Base-by-base conservation (phyloP, 1,140 invertebrate genomes). In the Rhynchophorus ferrugineus region DNA sequence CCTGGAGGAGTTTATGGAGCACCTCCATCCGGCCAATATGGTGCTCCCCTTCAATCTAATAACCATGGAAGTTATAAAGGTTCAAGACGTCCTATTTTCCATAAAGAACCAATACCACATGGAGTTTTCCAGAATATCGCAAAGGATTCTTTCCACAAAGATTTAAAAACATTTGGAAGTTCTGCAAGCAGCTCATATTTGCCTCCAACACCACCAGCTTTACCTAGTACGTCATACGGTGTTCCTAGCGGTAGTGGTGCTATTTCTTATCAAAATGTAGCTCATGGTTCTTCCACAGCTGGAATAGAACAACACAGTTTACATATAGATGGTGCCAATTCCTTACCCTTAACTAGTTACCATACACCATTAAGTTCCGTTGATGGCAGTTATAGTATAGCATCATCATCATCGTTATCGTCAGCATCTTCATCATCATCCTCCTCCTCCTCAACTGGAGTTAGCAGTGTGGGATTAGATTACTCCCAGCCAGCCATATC, bases 51-150 rank as follows among this genome's bases (percentile, higher is more conserved):
- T 7, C 64, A 67, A 17, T 50, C 71, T 0, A 66, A 66, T 3
- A 59, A 64, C 2, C 64, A 59, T 22, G 71, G 69, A 35, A 76
- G 11, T 57, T 62, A 48, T 48, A 56, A 65, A 8, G 68, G 71
- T 34, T 79, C 81, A 1, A 75, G 73, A 65, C 69, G 73, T 21
- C 80, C 80, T 0, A 74, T 84, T 5, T 77, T 81, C 59, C 86
- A 85, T 61, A 75, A 82, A 44, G 81, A 85, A 20, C 76, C 79
- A 1, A 78, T 87, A 1, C 84, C 85, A 2, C 69, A 71, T 39
- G 82, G 81, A 1, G 61, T 87, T 1, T 67, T 84, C 76, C 79
- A 11, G 1, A 52, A 47, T 22, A 81, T 81, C 47, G 80, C 74
- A 52, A 77, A 70, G 61, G 73, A 62, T 14, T 75, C 75, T 1